These are phyloP conservation scores for Erannis defoliaria DNA, from an alignment of 2,888 invertebrate species.

Conservation along the genomic window DNA sequence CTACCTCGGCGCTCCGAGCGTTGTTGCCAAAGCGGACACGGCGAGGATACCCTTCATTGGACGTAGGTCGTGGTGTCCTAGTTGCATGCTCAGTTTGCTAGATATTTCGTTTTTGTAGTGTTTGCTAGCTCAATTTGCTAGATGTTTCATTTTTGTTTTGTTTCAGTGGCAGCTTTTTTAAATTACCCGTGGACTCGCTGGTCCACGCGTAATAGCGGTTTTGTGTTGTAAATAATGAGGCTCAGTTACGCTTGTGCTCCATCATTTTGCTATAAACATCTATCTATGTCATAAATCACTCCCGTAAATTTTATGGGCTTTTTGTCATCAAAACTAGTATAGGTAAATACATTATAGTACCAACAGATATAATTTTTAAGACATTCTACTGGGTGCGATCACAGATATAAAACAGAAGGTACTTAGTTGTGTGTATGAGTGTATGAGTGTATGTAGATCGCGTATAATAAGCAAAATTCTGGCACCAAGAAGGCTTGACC, in stretches of 20 bases:
- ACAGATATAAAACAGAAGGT: too few species aligned
- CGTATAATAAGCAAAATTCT: too few species aligned
- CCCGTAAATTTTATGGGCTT: neutral
- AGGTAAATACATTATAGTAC: too few species aligned
- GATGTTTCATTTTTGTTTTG: conserved; percentile 6
- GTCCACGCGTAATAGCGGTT: too few species aligned
- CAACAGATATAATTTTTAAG: too few species aligned
- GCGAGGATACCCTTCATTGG: conserved; percentile 94
- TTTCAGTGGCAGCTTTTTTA: conserved; percentile 1
- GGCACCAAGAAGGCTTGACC: too few species aligned
- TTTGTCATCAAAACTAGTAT: neutral
- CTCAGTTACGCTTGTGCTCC: neutral
- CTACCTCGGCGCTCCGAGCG: conserved; percentile 93
- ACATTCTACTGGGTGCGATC: too few species aligned
- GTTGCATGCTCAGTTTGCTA: conserved; percentile 11
- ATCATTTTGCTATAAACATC: neutral
- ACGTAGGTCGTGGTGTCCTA: conserved; percentile 88
- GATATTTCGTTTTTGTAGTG: conserved; percentile 3
- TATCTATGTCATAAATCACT: too few species aligned
- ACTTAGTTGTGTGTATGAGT: too few species aligned
- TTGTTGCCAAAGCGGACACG: conserved; percentile 96
- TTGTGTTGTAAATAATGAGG: neutral
- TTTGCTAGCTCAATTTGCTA: conserved; percentile 7
- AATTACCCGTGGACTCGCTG: too few species aligned
- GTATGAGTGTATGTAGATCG: too few species aligned